Percentiles rank a stretch among this genome's conserved stretches.
Conservation (phyloP, 2,888 invertebrate species). For the Disparrhopalites patrizii region DNA sequence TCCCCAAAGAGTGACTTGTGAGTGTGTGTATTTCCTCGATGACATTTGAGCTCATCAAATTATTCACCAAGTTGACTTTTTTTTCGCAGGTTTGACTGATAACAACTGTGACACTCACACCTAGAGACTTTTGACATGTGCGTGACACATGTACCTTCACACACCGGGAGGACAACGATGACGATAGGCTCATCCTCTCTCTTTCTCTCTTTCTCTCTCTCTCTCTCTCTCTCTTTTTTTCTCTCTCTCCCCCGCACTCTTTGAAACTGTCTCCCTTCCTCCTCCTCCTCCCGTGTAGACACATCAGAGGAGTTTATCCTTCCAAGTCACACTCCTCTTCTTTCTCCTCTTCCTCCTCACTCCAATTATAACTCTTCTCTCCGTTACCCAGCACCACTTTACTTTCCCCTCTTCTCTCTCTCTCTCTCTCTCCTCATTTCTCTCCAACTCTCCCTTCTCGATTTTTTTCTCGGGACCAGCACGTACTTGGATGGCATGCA, state of each 20-base stretch:
- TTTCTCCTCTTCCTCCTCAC: slow-evolving; percentile 13
- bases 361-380: slow-evolving; percentile 22
- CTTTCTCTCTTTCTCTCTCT: too few relatives aligned
- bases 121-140: slow-evolving; percentile 40
- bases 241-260: slow-evolving; percentile 1
- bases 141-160: slow-evolving; percentile 39
- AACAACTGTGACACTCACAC: slow-evolving; percentile 29
- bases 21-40: slow-evolving; percentile 15
- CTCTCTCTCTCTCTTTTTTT: slow-evolving; percentile 10
- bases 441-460: too few relatives aligned
- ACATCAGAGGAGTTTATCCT: background rate
- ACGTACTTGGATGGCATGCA: background rate
- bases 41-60: slow-evolving; percentile 28
- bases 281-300: background rate
- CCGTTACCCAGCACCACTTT: too few relatives aligned
- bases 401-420: background rate
- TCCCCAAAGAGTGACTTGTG: too few relatives aligned
- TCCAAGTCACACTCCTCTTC: background rate
- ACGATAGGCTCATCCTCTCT: slow-evolving; percentile 1
- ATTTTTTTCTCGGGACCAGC: too few relatives aligned
- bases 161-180: slow-evolving; percentile 21
- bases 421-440: background rate
- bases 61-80: slow-evolving; percentile 23
- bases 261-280: too few relatives aligned
- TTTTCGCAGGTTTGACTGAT: slow-evolving; percentile 21